Evolutionary conservation across 2,797 vertebrate species (phyloP).

Genomic region (Neosilurus hyrtlii): DNA sequence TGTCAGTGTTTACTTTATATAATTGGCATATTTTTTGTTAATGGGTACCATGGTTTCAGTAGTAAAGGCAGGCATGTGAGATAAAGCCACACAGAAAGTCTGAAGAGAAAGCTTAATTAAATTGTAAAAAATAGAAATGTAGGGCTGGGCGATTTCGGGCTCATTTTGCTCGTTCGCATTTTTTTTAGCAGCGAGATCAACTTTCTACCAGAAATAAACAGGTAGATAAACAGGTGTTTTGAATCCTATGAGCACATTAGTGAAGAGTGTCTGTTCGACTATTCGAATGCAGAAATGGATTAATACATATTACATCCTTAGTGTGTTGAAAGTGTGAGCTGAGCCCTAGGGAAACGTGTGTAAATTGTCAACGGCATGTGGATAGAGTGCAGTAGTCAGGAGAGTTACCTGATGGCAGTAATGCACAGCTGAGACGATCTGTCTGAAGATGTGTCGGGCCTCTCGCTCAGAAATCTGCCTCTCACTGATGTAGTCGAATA

Average conservation of each 20-base stretch:
- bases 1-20: background rate
- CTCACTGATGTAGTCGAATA: slow-evolving; percentile 92
- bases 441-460: slow-evolving; percentile 89
- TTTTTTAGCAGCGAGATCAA: too few relatives aligned
- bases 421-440: slow-evolving; percentile 90
- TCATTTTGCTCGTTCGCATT: too few relatives aligned
- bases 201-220: too few relatives aligned
- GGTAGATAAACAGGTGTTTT: too few relatives aligned
- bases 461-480: slow-evolving; percentile 82
- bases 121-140: background rate
- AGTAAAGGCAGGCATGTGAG: background rate
- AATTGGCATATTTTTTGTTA: background rate
- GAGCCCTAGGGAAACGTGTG: background rate
- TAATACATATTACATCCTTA: too few relatives aligned
- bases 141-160: too few relatives aligned
- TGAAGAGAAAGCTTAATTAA: background rate
- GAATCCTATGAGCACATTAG: too few relatives aligned
- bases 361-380: background rate
- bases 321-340: too few relatives aligned
- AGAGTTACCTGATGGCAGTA: slow-evolving; percentile 88
- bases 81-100: background rate
- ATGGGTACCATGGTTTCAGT: background rate
- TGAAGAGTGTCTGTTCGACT: too few relatives aligned
- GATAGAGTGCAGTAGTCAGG: background rate
- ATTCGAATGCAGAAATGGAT: too few relatives aligned